Base-by-base conservation (phyloP, 2,113 vertebrate genomes). In the Nothoprocta pentlandii region DNA sequence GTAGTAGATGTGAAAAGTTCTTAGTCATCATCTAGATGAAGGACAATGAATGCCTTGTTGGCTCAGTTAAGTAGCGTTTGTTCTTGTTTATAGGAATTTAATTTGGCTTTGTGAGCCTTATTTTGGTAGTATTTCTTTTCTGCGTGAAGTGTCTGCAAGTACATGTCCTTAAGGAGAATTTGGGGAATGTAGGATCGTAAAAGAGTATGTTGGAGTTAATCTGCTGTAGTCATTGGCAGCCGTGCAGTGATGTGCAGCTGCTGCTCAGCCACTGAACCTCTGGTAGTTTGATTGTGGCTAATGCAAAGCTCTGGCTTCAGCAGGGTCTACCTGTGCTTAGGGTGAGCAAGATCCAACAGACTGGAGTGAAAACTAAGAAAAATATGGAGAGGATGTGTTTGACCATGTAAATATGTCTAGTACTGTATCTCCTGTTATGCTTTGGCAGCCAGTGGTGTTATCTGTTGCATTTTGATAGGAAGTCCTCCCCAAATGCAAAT, bases 381-480 rank as follows among this genome's bases (percentile, higher is more conserved):
- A 44, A 44, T 44, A 44, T 8, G 44, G 54, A 44, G 39, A 95
- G 44, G 59, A 62, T 67, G 54, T 79, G 23, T 41, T 85, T 91
- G 58, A 76, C 26, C 30, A 9, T 84, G 67, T 84, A 59, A 47
- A 68, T 90, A 89, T 95, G 85, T 92, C 26, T 91, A 62, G 77
- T 16, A 8, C 41, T 73, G 1, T 74, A 2, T 71, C 17, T 95
- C 93, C 54, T 79, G 25, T 63, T 73, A 79, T 85, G 15, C 6
- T 1, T 68, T 82, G 91, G 83, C 53, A 88, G 84, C 79, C 91
- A 95, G 80, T 15, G 0, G 39, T 95, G 67, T 92, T 95, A 62
- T 84, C 59, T 96, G 73, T 96, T 93, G 92, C 95, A 91, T 92
- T 95, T 96, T 91, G 80, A 66, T 94, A 96, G 91, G 92, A 94